These are phyloP conservation scores for Scaptomyza hsui DNA, from an alignment of 1,140 invertebrate species.

Conservation along the genomic window DNA sequence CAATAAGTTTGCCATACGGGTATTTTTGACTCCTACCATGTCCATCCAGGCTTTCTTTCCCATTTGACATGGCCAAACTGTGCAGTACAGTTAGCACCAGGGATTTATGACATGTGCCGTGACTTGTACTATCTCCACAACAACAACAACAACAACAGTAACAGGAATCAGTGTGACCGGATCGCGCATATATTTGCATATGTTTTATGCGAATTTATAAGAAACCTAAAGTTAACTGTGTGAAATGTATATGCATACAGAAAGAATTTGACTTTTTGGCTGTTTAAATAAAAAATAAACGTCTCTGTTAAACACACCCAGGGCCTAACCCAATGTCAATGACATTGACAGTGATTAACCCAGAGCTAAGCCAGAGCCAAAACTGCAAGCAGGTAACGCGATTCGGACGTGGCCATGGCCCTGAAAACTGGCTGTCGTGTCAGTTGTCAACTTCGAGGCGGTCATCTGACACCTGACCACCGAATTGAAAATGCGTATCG, in stretches of 20 bases:
- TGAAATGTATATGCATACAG: neutral
- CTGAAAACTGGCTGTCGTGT: constrained; percentile 56
- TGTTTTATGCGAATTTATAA: constrained; percentile 2
- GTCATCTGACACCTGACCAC: constrained; percentile 68
- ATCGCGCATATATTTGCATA: constrained; percentile 18
- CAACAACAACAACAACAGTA: neutral
- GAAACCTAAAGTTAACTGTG: neutral
- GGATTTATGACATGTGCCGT: constrained; percentile 50
- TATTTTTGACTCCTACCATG: constrained; percentile 9
- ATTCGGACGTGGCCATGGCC: neutral
- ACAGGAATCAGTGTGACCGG: constrained; percentile 33
- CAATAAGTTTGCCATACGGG: constrained; percentile 39
- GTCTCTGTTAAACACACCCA: too few species aligned
- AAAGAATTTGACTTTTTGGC: neutral
- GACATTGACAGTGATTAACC: constrained; percentile 33
- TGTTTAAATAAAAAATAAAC: too few species aligned
- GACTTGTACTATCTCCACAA: constrained; percentile 1
- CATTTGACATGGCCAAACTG: constrained; percentile 38
- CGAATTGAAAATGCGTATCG: constrained; percentile 74
- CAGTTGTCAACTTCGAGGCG: constrained; percentile 71
- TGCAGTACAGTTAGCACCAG: constrained; percentile 54
- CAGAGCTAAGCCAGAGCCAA: constrained; percentile 1
- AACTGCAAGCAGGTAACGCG: neutral
- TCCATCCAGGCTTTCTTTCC: neutral
- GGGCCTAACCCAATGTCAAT: constrained; percentile 11